Base-by-base conservation (phyloP, 92 coral and sea anemone species). In the Umimayanthus chanpuru region DNA sequence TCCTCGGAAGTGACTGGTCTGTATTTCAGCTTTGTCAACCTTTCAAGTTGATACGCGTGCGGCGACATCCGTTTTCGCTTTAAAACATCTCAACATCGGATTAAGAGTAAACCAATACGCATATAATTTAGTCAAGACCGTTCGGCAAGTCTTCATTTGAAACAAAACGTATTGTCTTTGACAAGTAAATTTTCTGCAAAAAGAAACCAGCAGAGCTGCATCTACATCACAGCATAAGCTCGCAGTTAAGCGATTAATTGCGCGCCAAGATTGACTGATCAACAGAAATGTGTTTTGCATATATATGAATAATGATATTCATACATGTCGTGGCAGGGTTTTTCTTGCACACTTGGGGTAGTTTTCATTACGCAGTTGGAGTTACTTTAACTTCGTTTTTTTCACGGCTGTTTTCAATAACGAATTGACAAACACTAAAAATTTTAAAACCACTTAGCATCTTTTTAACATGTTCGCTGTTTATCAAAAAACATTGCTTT, bases 1-100 rank as follows among this genome's bases (percentile, higher is more conserved):
- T 68, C 49, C 86, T 82, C 86, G 86, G 86, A 82, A 82, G 26
- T 49, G 76, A 70, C 40, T 68, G 86, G 20, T 21, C 86, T 32
- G n/a, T 71, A 61, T 82, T 26, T 66, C 56, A 66, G 86, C 77
- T n/a, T 82, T 50, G 20, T 82, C 23, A 10, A 78, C 12, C 9
- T 11, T 65, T 64, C 28, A 64, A 81, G 53, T 41, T 28, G 43
- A 66, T 73, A 68, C 76, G 86, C 76, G 86, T 82, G 86, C 86
- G 20, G n/a, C 58, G n/a, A 16, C 86, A 82, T 82, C 86, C 86
- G 86, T 30, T 68, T 70, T 43, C 77, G 61, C 58, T 82, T 40
- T 26, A 41, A 81, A 68, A 82, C 64, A 82, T 68, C 58, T 66
- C 77, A 67, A 67, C 76, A 67, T 67, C 58, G 77, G 55, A 41